Evolutionary conservation across 2,797 vertebrate species (phyloP), one percentile per base, ranked within the genome.

Genomic region (Carapus acus): DNA sequence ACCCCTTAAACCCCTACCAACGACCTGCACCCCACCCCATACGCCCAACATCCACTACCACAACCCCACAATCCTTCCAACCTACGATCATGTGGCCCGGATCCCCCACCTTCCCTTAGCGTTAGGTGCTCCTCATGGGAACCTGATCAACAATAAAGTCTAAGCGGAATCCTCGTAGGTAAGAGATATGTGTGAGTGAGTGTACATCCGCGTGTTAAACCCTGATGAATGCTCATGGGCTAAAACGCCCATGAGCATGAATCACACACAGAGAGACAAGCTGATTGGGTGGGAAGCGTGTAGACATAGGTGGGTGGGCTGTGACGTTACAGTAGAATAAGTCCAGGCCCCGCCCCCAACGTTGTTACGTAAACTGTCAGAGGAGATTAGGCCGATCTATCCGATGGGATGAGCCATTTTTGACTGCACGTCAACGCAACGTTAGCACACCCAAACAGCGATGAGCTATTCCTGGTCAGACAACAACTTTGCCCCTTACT

Each of bases 281-380:
- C 51, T 38, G 73, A 83, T 69, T 78, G 80, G 74, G 31, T 3
- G 49, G 29, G 14, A 3, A 9, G 51, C 12, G 47, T 34, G 47
- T 37, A 40, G 42, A 52, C 46, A 61, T 21, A 56, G 66, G 64
- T 54, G 66, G 57, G 58, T 31, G 59, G 56, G 45, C 22, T 5
- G 58, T 79, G 79, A 86, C 49, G 76, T 82, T 81, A 85, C 79
- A 3, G 42, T 43, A 22, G 48, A 58, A 56, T 43, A 18, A 60
- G 48, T 65, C 61, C 34, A 43, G 67, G 62, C 70, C 42, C 78
- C 74, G 61, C 67, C 75, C 69, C 56, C 61, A 69, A 59, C 67
- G 60, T 52, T 43, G 71, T 88, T 88, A 85, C 62, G 75, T 86
- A 87, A 88, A 85, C 79, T 49, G 71, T 62, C 77, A 71, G 47